Evolutionary conservation across 2,888 invertebrate species (phyloP).

Genomic region (Fragum fragum): DNA sequence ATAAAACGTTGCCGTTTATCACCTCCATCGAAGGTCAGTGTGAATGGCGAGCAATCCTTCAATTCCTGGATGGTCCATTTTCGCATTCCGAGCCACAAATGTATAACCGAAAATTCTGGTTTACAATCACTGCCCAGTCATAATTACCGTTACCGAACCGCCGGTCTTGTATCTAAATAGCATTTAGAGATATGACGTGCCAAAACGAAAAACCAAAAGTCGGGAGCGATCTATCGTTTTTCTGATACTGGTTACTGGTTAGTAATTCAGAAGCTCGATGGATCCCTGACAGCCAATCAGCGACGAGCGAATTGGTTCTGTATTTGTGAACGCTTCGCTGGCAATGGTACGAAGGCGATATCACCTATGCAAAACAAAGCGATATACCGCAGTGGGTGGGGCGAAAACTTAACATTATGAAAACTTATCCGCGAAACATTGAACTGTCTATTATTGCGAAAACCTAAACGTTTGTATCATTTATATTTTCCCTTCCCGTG

Average conservation of each 20-base stretch:
- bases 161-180: background rate
- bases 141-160: background rate
- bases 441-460: constrained; percentile 69
- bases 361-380: constrained; percentile 65
- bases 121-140: background rate
- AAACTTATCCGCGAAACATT: constrained; percentile 68
- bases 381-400: constrained; percentile 61
- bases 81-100: no score
- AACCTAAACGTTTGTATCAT: constrained; percentile 64
- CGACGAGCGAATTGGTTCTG: constrained; percentile 44
- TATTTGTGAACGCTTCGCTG: constrained; percentile 60
- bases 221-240: constrained; percentile 6
- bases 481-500: constrained; percentile 66
- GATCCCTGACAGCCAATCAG: constrained; percentile 55
- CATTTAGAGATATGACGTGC: background rate
- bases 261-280: constrained; percentile 49
- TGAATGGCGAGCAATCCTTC: no score
- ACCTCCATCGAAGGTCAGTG: no score
- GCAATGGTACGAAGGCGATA: constrained; percentile 49
- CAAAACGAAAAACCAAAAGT: constrained; percentile 12
- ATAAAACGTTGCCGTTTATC: no score
- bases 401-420: constrained; percentile 66
- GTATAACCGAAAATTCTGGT: background rate
- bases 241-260: constrained; percentile 28
- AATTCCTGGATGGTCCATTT: no score